Percentiles rank a stretch among this genome's conserved stretches.
Conservation (phyloP, 2,113 vertebrate species). For the Boleophthalmus pectinirostris region DNA sequence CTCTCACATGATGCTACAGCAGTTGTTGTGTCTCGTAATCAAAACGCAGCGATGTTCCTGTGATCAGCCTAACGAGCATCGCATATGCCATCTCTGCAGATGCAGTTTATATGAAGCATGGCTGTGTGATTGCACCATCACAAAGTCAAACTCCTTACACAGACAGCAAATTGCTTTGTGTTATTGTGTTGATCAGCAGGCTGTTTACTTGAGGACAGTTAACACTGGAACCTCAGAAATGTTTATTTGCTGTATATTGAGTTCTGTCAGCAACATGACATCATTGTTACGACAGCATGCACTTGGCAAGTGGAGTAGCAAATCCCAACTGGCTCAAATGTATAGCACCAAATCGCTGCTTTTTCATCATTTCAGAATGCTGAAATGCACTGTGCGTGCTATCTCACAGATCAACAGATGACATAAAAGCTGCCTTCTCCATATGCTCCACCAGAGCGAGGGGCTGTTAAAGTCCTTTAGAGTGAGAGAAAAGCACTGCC, state of each 20-base stretch:
- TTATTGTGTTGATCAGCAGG: background rate
- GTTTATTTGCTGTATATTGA: background rate
- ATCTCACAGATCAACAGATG: background rate
- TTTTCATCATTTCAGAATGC: background rate
- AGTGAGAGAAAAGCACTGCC: slow-evolving; percentile 22
- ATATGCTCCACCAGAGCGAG: slow-evolving; percentile 1
- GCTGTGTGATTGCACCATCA: slow-evolving; percentile 15
- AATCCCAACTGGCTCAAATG: background rate
- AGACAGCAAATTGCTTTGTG: background rate
- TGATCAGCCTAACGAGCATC: slow-evolving; percentile 40
- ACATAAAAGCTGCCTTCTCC: background rate
- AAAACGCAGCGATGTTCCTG: slow-evolving; percentile 30
- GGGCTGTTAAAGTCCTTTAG: slow-evolving; percentile 9
- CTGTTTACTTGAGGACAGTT: background rate
- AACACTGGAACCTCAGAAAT: background rate
- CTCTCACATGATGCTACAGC: slow-evolving; percentile 33
- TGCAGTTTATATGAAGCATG: slow-evolving; percentile 28
- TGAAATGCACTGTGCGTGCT: background rate
- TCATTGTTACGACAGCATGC: background rate
- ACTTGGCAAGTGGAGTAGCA: background rate
- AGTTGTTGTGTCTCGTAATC: slow-evolving; percentile 38
- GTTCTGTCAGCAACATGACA: background rate
- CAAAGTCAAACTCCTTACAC: slow-evolving; percentile 5
- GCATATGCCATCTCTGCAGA: slow-evolving; percentile 37
- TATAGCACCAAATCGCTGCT: background rate